Evolutionary conservation across 2,113 vertebrate species (phyloP), one percentile per base, ranked within the genome.

Genomic region (Rhegmatorhina hoffmannsi): DNA sequence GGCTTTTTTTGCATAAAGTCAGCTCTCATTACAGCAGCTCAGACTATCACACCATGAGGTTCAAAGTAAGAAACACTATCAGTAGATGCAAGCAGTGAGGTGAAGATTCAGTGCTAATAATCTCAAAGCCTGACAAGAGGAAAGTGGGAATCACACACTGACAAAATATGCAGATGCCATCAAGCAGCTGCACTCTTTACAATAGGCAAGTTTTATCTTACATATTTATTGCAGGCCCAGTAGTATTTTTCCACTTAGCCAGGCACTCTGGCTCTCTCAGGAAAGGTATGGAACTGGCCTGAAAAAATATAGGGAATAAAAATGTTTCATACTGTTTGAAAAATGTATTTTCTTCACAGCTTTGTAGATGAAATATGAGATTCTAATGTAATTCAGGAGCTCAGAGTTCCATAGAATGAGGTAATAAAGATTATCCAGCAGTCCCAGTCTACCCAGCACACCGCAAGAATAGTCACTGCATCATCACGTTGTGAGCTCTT

Each of bases 81-180:
- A n/a, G 26, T 44, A 84, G 58, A 92, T 79, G 69, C 81, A 87
- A 82, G 81, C 69, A 56, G 36, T 56, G 49, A 90, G 74, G 40
- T 87, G 78, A 82, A 92, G 77, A 85, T 73, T 84, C 81, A 89
- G 34, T 69, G 46, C 69, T 82, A 87, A 87, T 53, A 89, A 87
- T 87, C 73, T 62, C 74, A 82, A 76, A 82, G 66, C 43, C 69
- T 92, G 29, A 84, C 79, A 84, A 74, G n/a, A 77, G 84, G 68
- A 89, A 95, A 87, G 69, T 78, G 44, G 69, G 5, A 91, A 87
- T 94, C 89, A 40, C 73, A 78, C 11, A 12, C 50, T 67, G 76
- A 83, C 76, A 93, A 90, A 95, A 88, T 58, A 90, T 83, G 64
- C 62, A 96, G 89, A 94, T 89, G 74, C 49, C 87, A 85, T 95